These are phyloP conservation scores for Phasianus colchicus DNA, from an alignment of 2,113 vertebrate genomes.

Conservation along the genomic window DNA sequence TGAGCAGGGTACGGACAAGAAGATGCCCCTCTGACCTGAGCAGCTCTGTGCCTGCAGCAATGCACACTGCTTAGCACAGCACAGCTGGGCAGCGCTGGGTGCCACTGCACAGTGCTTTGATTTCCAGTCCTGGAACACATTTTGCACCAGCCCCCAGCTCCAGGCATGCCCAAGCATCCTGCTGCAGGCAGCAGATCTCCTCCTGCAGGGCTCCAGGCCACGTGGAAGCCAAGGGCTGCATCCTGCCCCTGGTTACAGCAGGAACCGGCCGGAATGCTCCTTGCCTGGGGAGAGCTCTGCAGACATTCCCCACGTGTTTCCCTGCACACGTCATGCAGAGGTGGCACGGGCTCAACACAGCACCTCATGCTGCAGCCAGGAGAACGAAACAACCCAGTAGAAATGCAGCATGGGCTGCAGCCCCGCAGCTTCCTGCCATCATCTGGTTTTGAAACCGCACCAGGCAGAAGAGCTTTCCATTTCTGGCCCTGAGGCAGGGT, in stretches of 20 bases:
- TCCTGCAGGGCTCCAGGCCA: not conserved
- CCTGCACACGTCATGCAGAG: not conserved
- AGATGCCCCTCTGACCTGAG: accelerated
- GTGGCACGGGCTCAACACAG: not conserved
- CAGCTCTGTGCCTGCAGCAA: not conserved
- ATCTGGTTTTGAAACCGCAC: accelerated
- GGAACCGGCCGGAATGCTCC: accelerated
- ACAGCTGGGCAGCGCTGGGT: accelerated
- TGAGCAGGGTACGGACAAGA: not conserved
- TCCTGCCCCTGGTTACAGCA: not conserved
- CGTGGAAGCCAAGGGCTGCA: not conserved
- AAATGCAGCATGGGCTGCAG: not conserved
- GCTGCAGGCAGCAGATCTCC: not conserved
- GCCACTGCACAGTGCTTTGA: not conserved
- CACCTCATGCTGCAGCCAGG: not conserved
- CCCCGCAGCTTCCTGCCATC: not conserved
- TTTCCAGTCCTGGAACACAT: accelerated
- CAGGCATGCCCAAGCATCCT: not conserved
- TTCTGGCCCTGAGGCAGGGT: not conserved
- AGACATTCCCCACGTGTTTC: not conserved
- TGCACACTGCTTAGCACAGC: accelerated
- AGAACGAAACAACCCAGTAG: not conserved
- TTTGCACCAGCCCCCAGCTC: not conserved
- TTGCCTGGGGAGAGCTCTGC: accelerated
- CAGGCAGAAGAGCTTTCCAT: not conserved